phyloP scores from a whole-genome alignment of 2,797 vertebrate species.

The Agapornis canus region DNA sequence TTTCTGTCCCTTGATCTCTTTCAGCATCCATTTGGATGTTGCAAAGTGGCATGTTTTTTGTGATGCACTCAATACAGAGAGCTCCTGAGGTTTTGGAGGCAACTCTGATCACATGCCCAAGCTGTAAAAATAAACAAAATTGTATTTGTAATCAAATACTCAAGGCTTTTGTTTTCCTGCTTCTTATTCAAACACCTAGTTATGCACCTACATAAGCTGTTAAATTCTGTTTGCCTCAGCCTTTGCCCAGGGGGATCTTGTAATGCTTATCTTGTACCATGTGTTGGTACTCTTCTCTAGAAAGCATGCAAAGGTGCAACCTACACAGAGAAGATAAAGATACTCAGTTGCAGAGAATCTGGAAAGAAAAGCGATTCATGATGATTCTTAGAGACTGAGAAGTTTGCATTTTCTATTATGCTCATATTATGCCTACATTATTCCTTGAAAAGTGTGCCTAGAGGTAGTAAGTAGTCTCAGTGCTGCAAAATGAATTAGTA shows the following conservation, averaged over 20 bases:
- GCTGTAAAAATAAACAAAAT: neutral
- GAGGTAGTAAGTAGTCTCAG: neutral
- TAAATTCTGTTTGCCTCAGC: neutral
- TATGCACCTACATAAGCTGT: neutral
- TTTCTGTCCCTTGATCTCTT: neutral
- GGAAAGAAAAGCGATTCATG: neutral
- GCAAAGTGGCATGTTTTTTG: neutral
- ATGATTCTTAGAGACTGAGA: neutral
- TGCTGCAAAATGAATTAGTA: neutral
- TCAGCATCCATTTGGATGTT: neutral
- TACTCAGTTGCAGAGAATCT: neutral
- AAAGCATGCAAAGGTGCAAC: neutral
- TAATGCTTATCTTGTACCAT: neutral
- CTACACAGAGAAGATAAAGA: neutral
- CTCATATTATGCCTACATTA: rapidly evolving
- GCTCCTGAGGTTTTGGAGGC: neutral
- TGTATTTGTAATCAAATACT: neutral
- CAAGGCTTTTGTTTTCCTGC: neutral
- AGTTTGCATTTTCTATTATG: rapidly evolving
- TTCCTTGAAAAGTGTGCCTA: neutral
- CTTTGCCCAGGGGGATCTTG: neutral
- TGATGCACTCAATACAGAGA: neutral
- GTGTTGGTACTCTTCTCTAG: neutral
- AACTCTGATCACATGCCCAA: neutral
- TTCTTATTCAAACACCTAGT: neutral